Evolutionary conservation across 2,888 invertebrate genomes (phyloP), one percentile per base, ranked within the genome.

Genomic region (Beris chalybata): DNA sequence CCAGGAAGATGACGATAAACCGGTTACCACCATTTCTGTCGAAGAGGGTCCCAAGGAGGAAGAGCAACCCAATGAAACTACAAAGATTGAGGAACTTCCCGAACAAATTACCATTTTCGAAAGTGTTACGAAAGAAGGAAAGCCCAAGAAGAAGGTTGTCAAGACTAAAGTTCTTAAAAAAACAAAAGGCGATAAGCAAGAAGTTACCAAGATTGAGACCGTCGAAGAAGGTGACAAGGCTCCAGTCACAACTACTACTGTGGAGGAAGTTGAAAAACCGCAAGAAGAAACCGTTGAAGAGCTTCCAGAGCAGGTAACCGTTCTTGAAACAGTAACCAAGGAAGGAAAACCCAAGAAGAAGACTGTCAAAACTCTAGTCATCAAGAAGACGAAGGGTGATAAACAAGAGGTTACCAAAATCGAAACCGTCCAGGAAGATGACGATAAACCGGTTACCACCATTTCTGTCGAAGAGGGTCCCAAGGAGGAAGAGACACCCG

Each of bases 81-180:
- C 44, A 47, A 43, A 30, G 5, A 69, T 78, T 12, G 74, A 79
- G 69, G 68, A 78, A 70, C 57, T 79, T 3, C 79, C 79, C 0
- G 79, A 79, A 67, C 73, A 76, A 54, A 77, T 77, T 66, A 78
- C 74, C 9, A 70, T 79, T 29, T 75, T 81, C 44, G 72, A 80
- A n/a, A 74, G 76, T 4, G 79, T 82, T 75, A 81, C 74, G 68
- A 65, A 81, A 69, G 75, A 81, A 74, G 77, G 81, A 66, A 75
- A 75, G 68, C 77, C 75, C 6, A 78, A 75, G 2, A 76, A 77
- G 44, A 79, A 78, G 5, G 76, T 80, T 30, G 77, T 81, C 3
- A 82, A 78, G 67, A 83, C 81, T n/a, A 79, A 81, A 65, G 74
- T 80, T 2, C 83, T 84, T n/a, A 83, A 82, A 70, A 83, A 83